Evolutionary conservation across 2,113 vertebrate species (phyloP).

Genomic region (Rhynchomys soricoides): DNA sequence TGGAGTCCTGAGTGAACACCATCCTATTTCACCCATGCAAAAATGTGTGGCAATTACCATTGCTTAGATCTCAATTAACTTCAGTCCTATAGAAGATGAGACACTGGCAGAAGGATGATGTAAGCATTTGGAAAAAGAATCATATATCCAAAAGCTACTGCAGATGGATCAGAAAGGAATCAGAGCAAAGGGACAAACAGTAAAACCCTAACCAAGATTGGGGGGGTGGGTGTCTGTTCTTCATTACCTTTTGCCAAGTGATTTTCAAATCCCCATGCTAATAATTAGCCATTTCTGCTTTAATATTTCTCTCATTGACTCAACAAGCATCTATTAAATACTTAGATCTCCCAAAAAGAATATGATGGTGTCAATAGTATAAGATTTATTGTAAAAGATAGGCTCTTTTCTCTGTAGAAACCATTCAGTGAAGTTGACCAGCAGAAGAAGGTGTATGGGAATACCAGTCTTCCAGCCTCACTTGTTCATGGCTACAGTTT

Average conservation of each 20-base stretch:
- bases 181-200: not conserved
- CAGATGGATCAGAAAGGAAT: not conserved
- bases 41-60: not conserved
- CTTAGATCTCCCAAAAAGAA: not conserved
- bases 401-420: not conserved
- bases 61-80: not conserved
- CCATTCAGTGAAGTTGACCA: not conserved
- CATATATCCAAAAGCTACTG: not conserved
- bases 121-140: not conserved
- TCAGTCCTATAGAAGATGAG: not conserved
- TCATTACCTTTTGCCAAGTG: not conserved
- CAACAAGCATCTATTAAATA: not conserved
- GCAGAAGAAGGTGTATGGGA: not conserved
- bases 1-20: not conserved
- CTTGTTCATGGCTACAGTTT: not conserved
- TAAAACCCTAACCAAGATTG: too few species aligned
- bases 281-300: not conserved
- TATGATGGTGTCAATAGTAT: not conserved
- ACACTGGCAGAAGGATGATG: not conserved
- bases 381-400: not conserved
- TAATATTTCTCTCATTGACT: not conserved
- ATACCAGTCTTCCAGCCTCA: not conserved
- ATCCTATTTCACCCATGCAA: not conserved
- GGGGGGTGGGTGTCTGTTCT: not conserved
- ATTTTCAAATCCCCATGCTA: not conserved